phyloP scores from a whole-genome alignment of 2,888 invertebrate species.

The Tinea pellionella region DNA sequence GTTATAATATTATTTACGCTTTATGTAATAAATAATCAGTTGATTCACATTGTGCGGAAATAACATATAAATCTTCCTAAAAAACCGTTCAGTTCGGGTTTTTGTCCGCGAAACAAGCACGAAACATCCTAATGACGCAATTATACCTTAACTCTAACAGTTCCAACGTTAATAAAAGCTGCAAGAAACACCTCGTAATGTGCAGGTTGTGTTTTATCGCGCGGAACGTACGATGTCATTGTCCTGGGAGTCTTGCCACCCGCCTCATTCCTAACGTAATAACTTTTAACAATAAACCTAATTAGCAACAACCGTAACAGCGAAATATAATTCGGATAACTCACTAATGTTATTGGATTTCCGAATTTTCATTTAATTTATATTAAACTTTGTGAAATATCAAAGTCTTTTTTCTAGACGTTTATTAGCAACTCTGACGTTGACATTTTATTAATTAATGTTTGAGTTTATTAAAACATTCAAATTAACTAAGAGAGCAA shows the following conservation, averaged over 20 bases:
- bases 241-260: conserved; percentile 47
- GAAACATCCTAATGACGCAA: conserved; percentile 40
- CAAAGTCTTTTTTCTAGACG: neutral
- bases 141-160: conserved; percentile 35
- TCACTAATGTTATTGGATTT: neutral
- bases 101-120: conserved; percentile 34
- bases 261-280: conserved; percentile 11
- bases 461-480: neutral
- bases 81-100: conserved; percentile 23
- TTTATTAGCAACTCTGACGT: neutral
- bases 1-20: neutral
- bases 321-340: neutral
- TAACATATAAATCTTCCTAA: conserved; percentile 13
- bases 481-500: neutral
- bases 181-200: conserved; percentile 44
- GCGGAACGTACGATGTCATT: conserved; percentile 66
- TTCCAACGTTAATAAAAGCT: conserved; percentile 38
- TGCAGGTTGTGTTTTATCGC: conserved; percentile 60
- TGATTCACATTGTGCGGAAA: conserved; percentile 9
- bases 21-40: neutral
- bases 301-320: conserved; percentile 5
- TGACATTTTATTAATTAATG: neutral
- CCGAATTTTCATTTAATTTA: neutral
- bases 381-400: neutral
- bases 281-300: neutral